Evolutionary conservation across 2,113 vertebrate species (phyloP).

Genomic region (Mesoclemmys tuberculata): DNA sequence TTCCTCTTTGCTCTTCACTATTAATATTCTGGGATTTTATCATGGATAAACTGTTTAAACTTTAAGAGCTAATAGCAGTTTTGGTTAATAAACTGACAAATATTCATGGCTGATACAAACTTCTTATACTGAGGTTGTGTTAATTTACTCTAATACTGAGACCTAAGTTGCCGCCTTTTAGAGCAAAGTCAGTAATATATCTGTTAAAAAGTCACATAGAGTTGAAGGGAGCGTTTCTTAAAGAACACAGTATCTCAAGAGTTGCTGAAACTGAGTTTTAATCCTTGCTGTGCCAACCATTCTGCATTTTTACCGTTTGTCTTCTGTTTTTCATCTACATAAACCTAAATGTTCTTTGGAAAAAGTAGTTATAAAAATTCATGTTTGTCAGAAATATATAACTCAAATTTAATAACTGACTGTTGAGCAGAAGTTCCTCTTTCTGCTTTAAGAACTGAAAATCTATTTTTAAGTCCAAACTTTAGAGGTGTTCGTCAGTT

Average conservation of each 20-base stretch:
- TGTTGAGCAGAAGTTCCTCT: not conserved
- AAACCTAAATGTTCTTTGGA: not conserved
- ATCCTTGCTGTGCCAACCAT: not conserved
- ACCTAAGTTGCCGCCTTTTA: not conserved
- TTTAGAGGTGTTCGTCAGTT: not conserved
- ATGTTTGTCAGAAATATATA: fast-evolving
- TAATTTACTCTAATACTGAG: not conserved
- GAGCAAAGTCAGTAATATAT: not conserved
- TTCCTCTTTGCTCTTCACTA: not conserved
- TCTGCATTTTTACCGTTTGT: not conserved
- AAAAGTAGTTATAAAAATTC: not conserved
- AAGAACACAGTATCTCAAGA: not conserved
- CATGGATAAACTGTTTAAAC: not conserved
- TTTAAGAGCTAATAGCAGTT: not conserved
- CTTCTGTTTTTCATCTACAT: not conserved
- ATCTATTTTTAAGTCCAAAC: not conserved
- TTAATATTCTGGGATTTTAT: not conserved
- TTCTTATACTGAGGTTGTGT: not conserved
- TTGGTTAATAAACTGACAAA: not conserved
- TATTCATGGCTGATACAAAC: not conserved
- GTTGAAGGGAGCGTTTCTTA: not conserved
- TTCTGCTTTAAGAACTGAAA: not conserved
- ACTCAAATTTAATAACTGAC: not conserved
- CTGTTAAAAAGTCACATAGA: fast-evolving
- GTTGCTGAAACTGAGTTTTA: not conserved